Conservation (phyloP, 2,113 vertebrate genomes). For the Trinectes maculatus region DNA sequence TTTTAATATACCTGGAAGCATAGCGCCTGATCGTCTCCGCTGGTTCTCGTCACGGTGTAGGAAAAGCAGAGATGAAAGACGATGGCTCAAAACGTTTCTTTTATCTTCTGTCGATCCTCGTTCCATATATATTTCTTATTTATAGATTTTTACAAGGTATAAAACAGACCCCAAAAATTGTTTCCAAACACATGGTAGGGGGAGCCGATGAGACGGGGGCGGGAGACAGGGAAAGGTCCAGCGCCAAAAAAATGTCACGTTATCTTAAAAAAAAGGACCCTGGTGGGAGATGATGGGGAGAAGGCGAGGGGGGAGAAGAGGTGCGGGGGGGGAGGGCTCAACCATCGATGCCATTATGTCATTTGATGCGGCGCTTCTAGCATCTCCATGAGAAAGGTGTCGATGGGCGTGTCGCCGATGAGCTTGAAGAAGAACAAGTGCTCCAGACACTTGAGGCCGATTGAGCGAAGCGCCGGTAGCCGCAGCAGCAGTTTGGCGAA, state of each 20-base stretch:
- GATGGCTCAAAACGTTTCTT: conserved; percentile 66
- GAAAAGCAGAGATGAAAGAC: conserved; percentile 58
- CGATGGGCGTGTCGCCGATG: conserved; percentile 98
- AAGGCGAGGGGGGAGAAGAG: neutral
- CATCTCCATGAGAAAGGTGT: conserved; percentile 99
- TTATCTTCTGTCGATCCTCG: conserved; percentile 48
- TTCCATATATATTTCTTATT: conserved; percentile 76
- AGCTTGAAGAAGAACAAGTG: conserved; percentile 99
- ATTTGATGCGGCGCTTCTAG: conserved; percentile 97
- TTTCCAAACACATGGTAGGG: conserved; percentile 47
- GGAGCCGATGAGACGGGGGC: neutral
- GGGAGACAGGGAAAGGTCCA: conserved; percentile 7
- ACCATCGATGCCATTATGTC: conserved; percentile 84
- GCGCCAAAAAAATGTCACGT: conserved; percentile 30
- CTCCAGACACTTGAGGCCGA: conserved; percentile 98
- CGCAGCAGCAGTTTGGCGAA: conserved; percentile 97
- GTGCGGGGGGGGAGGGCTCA: neutral
- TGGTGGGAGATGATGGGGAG: conserved; percentile 20
- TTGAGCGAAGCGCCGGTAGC: conserved; percentile 95
- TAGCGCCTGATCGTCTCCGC: conserved; percentile 58
- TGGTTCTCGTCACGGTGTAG: conserved; percentile 18
- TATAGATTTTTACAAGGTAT: conserved; percentile 84
- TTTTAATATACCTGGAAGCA: conserved; percentile 38
- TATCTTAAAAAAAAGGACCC: conserved; percentile 23
- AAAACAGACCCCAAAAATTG: conserved; percentile 74